Base-by-base conservation (phyloP, 1,140 invertebrate species). In the Nasonia giraulti region DNA sequence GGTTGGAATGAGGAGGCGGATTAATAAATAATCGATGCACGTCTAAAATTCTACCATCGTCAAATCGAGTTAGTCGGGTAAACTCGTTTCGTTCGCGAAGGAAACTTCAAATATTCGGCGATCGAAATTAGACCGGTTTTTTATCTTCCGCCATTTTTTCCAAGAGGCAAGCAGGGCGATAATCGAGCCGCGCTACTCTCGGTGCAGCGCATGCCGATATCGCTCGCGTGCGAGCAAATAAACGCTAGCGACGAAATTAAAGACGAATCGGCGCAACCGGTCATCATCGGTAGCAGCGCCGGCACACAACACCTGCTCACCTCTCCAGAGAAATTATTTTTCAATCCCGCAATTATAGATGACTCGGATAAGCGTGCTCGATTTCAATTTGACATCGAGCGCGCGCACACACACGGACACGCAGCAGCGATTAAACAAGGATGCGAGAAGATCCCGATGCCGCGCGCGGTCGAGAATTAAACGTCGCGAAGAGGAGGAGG, bases 291-390 rank as follows among this genome's bases (percentile, higher is more conserved):
- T 14, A 50, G 47, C 10, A 12, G 14, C 47, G 10, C 50, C 4
- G 12, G 50, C 3, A 12, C n/a, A 31, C 40, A 76, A 69, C 79
- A 85, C 71, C 55, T 77, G 84, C 79, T n/a, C 31, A 12, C 31
- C 7, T 17, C 7, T 12, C 10, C 47, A 8, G 69, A 50, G 82
- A 74, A 80, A 83, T 78, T 78, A 83, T 80, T 84, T 84, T 84
- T 84, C 83, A 74, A 80, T 84, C 74, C 79, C 47, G 66, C 76
- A 84, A 80, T 84, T 84, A 79, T 66, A 84, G 83, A 84, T 84
- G 47, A 23, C 83, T 50, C 69, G 69, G 83, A 84, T 84, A 84
- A 80, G 69, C 33, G 27, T 4, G 68, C 69, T 74, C 77, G 50
- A 84, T 80, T 84, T 84, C 77, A 84, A 80, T 84, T 80, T 80